Evolutionary conservation across 2,888 invertebrate genomes (phyloP).

Genomic region (Aricia artaxerxes): DNA sequence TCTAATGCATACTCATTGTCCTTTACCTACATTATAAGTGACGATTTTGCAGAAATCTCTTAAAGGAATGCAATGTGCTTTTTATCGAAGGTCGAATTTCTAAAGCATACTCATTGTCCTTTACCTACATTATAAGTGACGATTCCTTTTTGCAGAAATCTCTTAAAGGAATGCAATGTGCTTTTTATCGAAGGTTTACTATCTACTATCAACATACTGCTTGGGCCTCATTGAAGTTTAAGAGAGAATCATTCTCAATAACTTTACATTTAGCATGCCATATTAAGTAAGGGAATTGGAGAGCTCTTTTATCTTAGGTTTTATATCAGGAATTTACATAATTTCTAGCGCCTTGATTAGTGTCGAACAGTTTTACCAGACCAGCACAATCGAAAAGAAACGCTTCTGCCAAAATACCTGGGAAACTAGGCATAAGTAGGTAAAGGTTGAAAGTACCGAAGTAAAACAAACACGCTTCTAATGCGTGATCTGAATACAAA

Average conservation of each 20-base stretch:
- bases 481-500: constrained; percentile 8
- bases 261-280: no score
- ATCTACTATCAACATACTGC: no score
- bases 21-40: constrained; percentile 14
- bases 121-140: neutral
- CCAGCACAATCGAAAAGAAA: neutral
- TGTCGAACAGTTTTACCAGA: no score
- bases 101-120: constrained; percentile 49
- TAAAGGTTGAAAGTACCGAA: neutral
- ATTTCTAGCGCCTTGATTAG: no score
- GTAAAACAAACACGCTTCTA: constrained; percentile 2
- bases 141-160: neutral
- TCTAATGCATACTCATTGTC: constrained; percentile 49
- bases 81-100: constrained; percentile 40
- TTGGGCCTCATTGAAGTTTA: no score
- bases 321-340: no score
- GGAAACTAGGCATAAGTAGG: no score
- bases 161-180: neutral
- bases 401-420: no score
- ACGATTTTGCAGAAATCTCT: neutral
- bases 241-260: no score
- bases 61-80: neutral
- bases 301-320: no score
- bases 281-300: no score
- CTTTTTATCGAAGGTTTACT: neutral